Percentiles rank a stretch among this genome's conserved stretches.
phyloP scores from a whole-genome alignment of 2,888 invertebrate species.

The Nymphalis c-album region DNA sequence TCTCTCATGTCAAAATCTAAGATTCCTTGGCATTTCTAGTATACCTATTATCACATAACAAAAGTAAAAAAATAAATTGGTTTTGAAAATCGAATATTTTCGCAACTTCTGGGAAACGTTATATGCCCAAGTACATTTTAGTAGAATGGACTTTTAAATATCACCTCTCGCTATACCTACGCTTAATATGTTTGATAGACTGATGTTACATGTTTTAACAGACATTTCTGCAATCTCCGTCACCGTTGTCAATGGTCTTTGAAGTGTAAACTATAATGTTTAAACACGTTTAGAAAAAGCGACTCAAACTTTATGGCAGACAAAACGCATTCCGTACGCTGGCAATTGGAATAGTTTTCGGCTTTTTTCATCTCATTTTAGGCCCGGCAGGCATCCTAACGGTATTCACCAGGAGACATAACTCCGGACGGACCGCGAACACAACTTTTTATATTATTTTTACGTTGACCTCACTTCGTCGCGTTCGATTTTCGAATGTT shows the following conservation, averaged over 20 bases:
- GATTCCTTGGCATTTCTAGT: too few species aligned
- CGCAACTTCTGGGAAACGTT: too few species aligned
- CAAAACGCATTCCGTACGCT: conserved; percentile 78
- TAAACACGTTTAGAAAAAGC: conserved; percentile 38
- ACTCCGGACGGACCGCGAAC: conserved; percentile 69
- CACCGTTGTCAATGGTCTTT: conserved; percentile 13
- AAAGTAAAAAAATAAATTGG: too few species aligned
- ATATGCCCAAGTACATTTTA: too few species aligned
- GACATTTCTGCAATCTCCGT: background rate
- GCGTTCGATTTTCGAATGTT: conserved; percentile 61
- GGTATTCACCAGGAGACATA: conserved; percentile 75
- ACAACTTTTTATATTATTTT: conserved; percentile 72
- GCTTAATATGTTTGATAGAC: too few species aligned
- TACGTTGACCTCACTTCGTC: conserved; percentile 65
- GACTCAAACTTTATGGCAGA: conserved; percentile 60
- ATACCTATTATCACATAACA: too few species aligned
- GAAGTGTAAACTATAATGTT: conserved; percentile 33
- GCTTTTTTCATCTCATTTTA: conserved; percentile 69
- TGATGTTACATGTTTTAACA: background rate
- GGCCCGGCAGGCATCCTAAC: conserved; percentile 76
- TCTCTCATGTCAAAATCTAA: too few species aligned
- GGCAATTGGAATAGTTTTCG: conserved; percentile 81
- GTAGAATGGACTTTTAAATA: too few species aligned
- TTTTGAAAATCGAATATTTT: too few species aligned
- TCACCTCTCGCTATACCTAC: too few species aligned